Conservation (phyloP, 2,888 invertebrate genomes). For the Lagria hirta region DNA sequence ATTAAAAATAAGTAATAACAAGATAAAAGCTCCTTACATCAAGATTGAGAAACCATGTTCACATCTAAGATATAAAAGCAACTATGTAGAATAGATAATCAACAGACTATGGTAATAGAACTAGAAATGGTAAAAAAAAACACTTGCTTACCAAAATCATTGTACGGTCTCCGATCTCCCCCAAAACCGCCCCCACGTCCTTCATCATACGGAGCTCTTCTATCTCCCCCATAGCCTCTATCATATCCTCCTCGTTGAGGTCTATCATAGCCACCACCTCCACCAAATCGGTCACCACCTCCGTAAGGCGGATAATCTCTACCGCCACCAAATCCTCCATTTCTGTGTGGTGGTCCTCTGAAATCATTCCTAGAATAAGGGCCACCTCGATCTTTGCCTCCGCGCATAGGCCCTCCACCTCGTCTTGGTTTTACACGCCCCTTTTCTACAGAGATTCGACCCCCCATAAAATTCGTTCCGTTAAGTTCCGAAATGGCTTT, state of each 20-base stretch:
- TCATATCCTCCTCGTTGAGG: slow-evolving; percentile 24
- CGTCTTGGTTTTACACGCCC: slow-evolving; percentile 75
- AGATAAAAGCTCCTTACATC: too few species aligned
- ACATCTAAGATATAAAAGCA: too few species aligned
- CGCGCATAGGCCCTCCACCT: slow-evolving; percentile 58
- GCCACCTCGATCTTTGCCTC: slow-evolving; percentile 59
- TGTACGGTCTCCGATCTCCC: slow-evolving; percentile 17
- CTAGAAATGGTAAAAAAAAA: background rate
- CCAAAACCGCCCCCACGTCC: slow-evolving; percentile 30
- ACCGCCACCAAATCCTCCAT: slow-evolving; percentile 34
- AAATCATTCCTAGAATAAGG: slow-evolving; percentile 42
- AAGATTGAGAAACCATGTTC: too few species aligned
- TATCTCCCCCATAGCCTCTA: slow-evolving; percentile 27
- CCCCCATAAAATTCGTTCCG: slow-evolving; percentile 80
- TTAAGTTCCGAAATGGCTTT: slow-evolving; percentile 80
- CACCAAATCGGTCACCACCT: slow-evolving; percentile 32
- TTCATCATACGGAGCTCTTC: slow-evolving; percentile 29
- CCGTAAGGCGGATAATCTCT: slow-evolving; percentile 34
- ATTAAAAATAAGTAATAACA: too few species aligned
- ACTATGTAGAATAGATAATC: too few species aligned
- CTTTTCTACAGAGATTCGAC: slow-evolving; percentile 80
- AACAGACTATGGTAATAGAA: too few species aligned
- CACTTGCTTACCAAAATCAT: slow-evolving; percentile 21
- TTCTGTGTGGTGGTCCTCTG: slow-evolving; percentile 33
- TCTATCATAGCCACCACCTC: slow-evolving; percentile 34